Conservation (phyloP, 2,888 invertebrate species). For the Rhodophaea formosa region DNA sequence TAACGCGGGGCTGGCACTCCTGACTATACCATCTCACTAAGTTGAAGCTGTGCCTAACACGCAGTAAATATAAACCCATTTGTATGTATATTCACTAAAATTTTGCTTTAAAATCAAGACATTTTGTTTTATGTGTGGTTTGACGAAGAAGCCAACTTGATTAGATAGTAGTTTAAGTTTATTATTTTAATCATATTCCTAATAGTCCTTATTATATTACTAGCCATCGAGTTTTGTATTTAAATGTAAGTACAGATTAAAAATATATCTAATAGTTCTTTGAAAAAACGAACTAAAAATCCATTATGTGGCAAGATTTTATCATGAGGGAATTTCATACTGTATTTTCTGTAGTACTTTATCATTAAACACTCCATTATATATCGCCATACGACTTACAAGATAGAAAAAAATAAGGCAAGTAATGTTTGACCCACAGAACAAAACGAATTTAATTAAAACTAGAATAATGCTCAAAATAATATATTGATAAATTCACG, state of each 20-base stretch:
- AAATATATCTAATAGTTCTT: no score
- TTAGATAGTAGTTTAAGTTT: neutral
- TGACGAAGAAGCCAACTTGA: slow-evolving; percentile 4
- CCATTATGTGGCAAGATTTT: no score
- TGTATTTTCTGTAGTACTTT: no score
- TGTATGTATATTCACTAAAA: neutral
- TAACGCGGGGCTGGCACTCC: neutral
- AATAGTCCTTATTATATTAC: no score
- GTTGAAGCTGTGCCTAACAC: neutral
- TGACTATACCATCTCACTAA: neutral
- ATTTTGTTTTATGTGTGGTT: slow-evolving; percentile 1
- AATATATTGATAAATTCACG: neutral
- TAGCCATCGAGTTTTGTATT: no score
- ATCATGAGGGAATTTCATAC: no score
- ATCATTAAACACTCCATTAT: no score
- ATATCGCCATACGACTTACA: no score
- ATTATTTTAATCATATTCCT: neutral
- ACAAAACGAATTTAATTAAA: neutral
- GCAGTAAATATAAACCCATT: slow-evolving; percentile 8
- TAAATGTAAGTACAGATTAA: no score
- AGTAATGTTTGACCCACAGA: no score
- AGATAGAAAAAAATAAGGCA: no score
- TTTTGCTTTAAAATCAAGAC: neutral
- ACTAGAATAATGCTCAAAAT: slow-evolving; percentile 1
- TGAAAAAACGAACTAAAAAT: no score